Conservation (phyloP, 2,888 invertebrate genomes). For the Halictus quadricinctus region DNA sequence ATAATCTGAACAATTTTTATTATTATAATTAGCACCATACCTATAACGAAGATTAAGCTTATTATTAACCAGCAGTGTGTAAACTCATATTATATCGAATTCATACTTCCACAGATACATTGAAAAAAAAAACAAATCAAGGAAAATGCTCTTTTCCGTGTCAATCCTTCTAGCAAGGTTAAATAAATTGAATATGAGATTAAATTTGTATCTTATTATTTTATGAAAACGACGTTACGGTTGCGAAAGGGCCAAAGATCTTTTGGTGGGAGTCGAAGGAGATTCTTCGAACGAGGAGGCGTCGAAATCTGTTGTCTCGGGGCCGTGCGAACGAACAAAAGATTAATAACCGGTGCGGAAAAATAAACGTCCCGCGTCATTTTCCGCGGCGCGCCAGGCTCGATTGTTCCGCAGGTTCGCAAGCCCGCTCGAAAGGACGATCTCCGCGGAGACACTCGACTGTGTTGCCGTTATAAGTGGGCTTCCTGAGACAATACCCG, state of each 20-base stretch:
- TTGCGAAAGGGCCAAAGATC: not conserved
- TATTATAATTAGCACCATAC: too few species aligned
- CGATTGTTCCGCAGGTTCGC: not conserved
- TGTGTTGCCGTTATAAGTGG: not conserved
- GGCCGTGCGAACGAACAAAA: not conserved
- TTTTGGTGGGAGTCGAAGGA: not conserved
- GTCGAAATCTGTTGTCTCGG: not conserved
- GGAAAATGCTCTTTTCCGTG: too few species aligned
- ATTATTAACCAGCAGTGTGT: too few species aligned
- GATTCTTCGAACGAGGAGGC: not conserved
- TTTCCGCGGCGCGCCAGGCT: not conserved
- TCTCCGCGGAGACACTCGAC: not conserved
- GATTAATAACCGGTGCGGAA: not conserved
- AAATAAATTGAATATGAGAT: too few species aligned
- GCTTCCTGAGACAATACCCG: slow-evolving; percentile 63
- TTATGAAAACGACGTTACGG: not conserved
- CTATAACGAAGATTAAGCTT: too few species aligned
- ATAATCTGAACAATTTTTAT: too few species aligned
- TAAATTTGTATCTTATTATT: not conserved
- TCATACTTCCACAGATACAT: too few species aligned
- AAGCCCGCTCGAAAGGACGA: not conserved
- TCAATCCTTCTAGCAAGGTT: too few species aligned
- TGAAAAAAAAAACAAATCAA: too few species aligned
- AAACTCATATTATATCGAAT: too few species aligned
- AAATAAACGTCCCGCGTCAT: slow-evolving; percentile 3